Evolutionary conservation across 2,888 invertebrate genomes (phyloP).

Genomic region (Hydriomena furcata): DNA sequence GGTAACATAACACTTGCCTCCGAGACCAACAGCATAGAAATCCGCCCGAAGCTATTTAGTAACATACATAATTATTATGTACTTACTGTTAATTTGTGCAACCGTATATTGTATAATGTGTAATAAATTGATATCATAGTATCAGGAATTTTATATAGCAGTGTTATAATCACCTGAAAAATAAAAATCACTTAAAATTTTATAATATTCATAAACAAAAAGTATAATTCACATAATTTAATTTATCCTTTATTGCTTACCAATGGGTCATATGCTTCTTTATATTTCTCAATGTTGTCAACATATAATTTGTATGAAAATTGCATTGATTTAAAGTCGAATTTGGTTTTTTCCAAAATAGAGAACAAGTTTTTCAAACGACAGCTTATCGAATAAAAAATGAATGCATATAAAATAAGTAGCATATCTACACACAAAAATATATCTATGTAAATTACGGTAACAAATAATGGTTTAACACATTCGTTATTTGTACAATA

Average conservation of each 20-base stretch:
- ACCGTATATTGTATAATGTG: neutral
- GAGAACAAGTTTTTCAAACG: constrained; percentile 1
- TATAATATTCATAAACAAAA: no score
- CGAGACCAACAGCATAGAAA: no score
- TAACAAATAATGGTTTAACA: neutral
- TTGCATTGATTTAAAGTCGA: neutral
- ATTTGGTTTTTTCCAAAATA: neutral
- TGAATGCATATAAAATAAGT: constrained; percentile 4
- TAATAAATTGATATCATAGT: neutral
- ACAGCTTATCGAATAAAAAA: constrained; percentile 9
- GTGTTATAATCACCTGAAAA: constrained; percentile 1
- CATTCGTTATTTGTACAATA: neutral
- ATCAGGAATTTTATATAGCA: constrained; percentile 3
- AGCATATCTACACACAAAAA: neutral
- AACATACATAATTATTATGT: neutral
- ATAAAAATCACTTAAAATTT: no score
- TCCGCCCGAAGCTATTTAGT: no score
- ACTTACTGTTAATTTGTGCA: neutral
- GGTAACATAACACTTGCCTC: no score
- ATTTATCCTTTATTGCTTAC: neutral
- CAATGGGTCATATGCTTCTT: neutral
- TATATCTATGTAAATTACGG: neutral
- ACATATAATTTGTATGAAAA: constrained; percentile 8
- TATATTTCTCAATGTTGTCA: constrained; percentile 8
- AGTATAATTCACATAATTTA: no score